These are phyloP conservation scores for Teleiodes luculella DNA, from an alignment of 2,888 invertebrate species.

Conservation along the genomic window DNA sequence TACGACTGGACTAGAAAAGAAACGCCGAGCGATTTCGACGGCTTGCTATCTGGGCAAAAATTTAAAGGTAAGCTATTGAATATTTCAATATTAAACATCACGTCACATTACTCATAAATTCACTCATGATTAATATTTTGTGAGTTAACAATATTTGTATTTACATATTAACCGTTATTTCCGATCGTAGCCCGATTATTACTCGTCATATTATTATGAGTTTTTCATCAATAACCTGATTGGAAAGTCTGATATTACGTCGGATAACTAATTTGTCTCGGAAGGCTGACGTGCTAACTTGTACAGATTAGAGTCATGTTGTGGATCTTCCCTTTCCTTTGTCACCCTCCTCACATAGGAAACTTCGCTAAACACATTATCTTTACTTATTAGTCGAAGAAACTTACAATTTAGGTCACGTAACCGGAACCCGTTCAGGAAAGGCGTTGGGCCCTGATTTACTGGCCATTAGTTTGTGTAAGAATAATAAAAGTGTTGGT, in stretches of 20 bases:
- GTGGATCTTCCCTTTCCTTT: slow-evolving; percentile 30
- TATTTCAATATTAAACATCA: background rate
- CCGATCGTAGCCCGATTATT: background rate
- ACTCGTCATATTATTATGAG: background rate
- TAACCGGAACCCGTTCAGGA: slow-evolving; percentile 21
- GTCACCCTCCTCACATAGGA: slow-evolving; percentile 27
- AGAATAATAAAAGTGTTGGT: slow-evolving; percentile 7
- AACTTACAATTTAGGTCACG: slow-evolving; percentile 22
- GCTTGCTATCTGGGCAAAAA: slow-evolving; percentile 59
- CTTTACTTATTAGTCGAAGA: slow-evolving; percentile 33
- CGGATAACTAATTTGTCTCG: background rate
- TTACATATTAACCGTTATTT: background rate
- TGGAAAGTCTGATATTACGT: background rate
- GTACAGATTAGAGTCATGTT: slow-evolving; percentile 34
- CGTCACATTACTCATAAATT: background rate
- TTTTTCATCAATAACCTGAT: background rate
- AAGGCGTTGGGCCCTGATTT: slow-evolving; percentile 20
- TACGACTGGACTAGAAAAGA: slow-evolving; percentile 79
- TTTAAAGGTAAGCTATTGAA: slow-evolving; percentile 53
- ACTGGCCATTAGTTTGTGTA: slow-evolving; percentile 12
- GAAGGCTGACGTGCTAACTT: slow-evolving; percentile 26
- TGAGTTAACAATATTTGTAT: background rate
- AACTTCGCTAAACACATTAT: slow-evolving; percentile 35
- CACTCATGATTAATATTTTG: background rate
- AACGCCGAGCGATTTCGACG: slow-evolving; percentile 69